Evolutionary conservation across 2,797 vertebrate species (phyloP).

Genomic region (Petrocephalus sullivani): DNA sequence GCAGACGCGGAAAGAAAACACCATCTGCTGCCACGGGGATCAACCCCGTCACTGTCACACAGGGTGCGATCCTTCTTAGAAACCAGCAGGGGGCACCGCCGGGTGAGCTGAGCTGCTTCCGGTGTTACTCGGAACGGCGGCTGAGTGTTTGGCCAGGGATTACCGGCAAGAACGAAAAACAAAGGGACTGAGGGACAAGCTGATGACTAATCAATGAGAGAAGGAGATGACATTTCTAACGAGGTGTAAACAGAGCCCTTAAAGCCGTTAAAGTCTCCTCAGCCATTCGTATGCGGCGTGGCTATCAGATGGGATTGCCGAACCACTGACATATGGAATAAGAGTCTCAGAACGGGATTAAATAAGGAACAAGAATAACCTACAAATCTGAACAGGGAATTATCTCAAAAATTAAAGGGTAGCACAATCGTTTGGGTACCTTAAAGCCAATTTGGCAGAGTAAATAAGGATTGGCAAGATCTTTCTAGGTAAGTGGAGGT

Average conservation of each 20-base stretch:
- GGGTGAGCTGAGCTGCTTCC: neutral
- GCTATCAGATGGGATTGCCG: too few relatives aligned
- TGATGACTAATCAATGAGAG: slow-evolving; percentile 11
- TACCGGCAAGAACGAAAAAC: neutral
- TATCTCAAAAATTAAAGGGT: neutral
- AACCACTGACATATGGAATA: neutral
- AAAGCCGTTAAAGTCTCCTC: neutral
- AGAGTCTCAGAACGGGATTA: neutral
- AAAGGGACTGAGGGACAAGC: neutral
- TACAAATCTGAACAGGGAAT: neutral
- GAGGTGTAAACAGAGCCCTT: neutral
- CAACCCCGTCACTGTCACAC: neutral
- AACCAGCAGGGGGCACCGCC: neutral
- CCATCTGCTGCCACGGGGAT: neutral
- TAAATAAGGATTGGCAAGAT: neutral
- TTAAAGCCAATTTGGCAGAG: neutral
- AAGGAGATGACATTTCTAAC: neutral
- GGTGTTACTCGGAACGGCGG: too few relatives aligned
- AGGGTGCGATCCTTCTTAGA: neutral
- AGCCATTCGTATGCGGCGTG: neutral
- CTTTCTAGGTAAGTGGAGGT: neutral
- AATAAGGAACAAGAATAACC: neutral
- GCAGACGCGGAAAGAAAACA: neutral
- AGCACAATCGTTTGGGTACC: neutral
- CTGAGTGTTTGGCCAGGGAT: neutral